Evolutionary conservation across 1,140 invertebrate species (phyloP), one percentile per base, ranked within the genome.

Genomic region (Diabrotica undecimpunctata): DNA sequence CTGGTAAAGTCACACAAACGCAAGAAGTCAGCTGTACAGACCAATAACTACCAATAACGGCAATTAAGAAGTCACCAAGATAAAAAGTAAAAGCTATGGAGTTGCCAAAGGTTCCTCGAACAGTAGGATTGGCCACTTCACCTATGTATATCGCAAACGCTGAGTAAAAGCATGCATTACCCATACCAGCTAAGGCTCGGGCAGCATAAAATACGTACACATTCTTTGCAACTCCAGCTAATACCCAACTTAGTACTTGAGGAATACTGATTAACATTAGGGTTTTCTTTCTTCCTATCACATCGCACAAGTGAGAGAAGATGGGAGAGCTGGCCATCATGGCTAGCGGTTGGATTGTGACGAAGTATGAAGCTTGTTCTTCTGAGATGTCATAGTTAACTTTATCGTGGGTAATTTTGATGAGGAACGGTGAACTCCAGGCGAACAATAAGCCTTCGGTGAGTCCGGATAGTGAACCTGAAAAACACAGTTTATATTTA

Each of bases 41-140:
- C 4, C 51, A 62, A 41, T 64, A 72, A 46, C 64, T 66, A 46
- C 70, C 66, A 0, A 68, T 51, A 10, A 54, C 41, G 35, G 83
- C 85, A 54, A 82, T 75, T 7, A 65, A 37, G n/a, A 76, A 54
- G 54, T 84, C 81, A 7, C 81, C 82, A 38, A 86, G 77, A 58
- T 81, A 80, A 6, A 80, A 69, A 6, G 81, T 79, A 7, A 78
- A 66, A 5, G 74, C 78, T 82, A 69, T 82, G 80, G 12, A 81
- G 2, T 84, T 70, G 58, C 72, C 74, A 62, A 64, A 74, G n/a
- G 41, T 69, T 9, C 71, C 70, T 52, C 74, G 62, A 11, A 75
- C 66, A 52, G 56, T 69, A 9, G 72, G 72, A n/a, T 69, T 70
- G 7, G 72, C 61, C 5, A 75, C 69, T 63, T 75, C 74, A 35